Conservation (phyloP, 2,797 vertebrate species). For the Argya squamiceps region DNA sequence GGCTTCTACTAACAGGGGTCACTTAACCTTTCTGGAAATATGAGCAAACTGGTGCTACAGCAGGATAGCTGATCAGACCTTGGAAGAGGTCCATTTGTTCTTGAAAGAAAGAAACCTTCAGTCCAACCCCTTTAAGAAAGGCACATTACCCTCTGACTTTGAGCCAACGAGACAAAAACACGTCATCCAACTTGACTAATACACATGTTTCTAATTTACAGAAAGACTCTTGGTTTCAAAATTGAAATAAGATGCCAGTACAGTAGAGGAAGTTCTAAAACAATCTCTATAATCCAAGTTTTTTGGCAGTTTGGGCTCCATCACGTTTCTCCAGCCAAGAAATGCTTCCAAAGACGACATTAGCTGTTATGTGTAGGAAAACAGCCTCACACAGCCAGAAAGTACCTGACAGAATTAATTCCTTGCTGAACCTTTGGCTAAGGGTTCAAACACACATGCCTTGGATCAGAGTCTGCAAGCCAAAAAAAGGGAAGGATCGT, state of each 20-base stretch:
- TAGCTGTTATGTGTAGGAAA: conserved; percentile 16
- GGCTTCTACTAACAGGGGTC: neutral
- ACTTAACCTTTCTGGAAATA: conserved; percentile 6
- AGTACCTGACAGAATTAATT: conserved; percentile 46
- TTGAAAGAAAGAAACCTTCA: conserved; percentile 31
- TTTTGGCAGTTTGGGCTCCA: conserved; percentile 45
- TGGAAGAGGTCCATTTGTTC: conserved; percentile 20
- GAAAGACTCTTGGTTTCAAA: conserved; percentile 50
- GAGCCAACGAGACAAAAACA: conserved; percentile 64
- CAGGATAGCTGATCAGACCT: neutral
- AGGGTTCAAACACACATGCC: neutral
- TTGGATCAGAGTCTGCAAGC: neutral
- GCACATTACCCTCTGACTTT: conserved; percentile 9
- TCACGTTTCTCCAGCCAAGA: conserved; percentile 22
- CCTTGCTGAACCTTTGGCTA: conserved; percentile 5
- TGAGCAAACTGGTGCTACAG: neutral
- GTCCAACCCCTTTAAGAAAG: conserved; percentile 24
- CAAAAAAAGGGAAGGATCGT: neutral
- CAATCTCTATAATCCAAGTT: conserved; percentile 57
- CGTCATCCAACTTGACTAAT: conserved; percentile 51
- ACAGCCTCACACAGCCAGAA: conserved; percentile 31
- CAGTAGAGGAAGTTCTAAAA: conserved; percentile 68
- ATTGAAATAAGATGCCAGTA: conserved; percentile 58
- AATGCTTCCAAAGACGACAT: conserved; percentile 35
- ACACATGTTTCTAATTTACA: conserved; percentile 65